Conservation (phyloP, 2,888 invertebrate species). For the Drosophila pseudotakahashii region DNA sequence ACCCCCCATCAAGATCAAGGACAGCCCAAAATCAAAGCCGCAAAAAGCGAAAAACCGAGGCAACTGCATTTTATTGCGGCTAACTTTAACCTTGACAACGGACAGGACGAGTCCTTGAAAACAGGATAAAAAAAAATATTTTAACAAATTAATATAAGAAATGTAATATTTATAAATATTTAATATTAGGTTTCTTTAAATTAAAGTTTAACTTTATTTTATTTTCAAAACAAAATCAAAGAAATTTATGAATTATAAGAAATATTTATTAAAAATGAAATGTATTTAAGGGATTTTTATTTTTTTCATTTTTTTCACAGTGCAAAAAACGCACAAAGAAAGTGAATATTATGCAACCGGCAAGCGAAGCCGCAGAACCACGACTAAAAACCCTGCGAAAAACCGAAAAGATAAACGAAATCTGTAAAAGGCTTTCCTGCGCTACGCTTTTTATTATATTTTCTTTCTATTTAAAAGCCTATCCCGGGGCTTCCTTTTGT, state of each 20-base stretch:
- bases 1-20: constrained; percentile 45
- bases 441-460: constrained; percentile 11
- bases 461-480: constrained; percentile 24
- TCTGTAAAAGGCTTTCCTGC: constrained; percentile 34
- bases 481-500: constrained; percentile 34
- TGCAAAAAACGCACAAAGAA: constrained; percentile 22
- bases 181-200: background rate
- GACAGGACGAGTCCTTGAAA: constrained; percentile 8
- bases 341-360: constrained; percentile 36
- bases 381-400: constrained; percentile 3
- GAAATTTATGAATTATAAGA: too few relatives aligned
- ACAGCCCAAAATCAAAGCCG: constrained; percentile 25
- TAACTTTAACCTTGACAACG: constrained; percentile 13
- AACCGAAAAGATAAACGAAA: constrained; percentile 34
- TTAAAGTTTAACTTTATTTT: too few relatives aligned
- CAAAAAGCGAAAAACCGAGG: constrained; percentile 17
- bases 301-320: too few relatives aligned
- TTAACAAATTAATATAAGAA: background rate
- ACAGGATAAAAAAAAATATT: background rate
- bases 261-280: background rate
- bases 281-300: too few relatives aligned
- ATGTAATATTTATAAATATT: background rate
- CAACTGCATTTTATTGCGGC: constrained; percentile 34
- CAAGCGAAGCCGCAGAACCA: constrained; percentile 12
- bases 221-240: too few relatives aligned